These are phyloP conservation scores for Chirona hameri DNA, from an alignment of 2,888 invertebrate genomes.

Conservation along the genomic window DNA sequence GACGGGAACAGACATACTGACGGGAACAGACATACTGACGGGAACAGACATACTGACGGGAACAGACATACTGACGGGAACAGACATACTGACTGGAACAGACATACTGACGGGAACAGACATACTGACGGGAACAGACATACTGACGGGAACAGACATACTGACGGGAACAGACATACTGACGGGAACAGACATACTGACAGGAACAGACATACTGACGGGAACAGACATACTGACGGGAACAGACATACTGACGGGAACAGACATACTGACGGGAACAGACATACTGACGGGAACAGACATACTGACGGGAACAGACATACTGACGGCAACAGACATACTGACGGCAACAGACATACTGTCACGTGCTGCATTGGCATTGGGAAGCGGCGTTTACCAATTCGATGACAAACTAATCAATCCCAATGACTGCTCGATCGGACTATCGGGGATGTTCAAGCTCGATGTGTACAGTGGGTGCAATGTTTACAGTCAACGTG, in stretches of 20 bases:
- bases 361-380: too few relatives aligned
- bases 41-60: conserved; percentile 50
- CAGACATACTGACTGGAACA: conserved; percentile 51
- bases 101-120: conserved; percentile 50
- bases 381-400: too few relatives aligned
- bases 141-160: conserved; percentile 51
- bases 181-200: conserved; percentile 50
- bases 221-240: conserved; percentile 50
- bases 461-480: too few relatives aligned
- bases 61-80: conserved; percentile 50
- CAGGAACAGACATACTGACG: conserved; percentile 50
- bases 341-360: conserved; percentile 51
- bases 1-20: conserved; percentile 50
- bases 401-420: too few relatives aligned
- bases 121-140: conserved; percentile 50
- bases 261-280: conserved; percentile 51
- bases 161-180: conserved; percentile 58
- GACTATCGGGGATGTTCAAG: too few relatives aligned
- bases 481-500: too few relatives aligned
- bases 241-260: conserved; percentile 50
- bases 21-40: conserved; percentile 50
- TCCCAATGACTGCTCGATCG: too few relatives aligned
- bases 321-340: conserved; percentile 51
- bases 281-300: conserved; percentile 50
- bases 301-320: conserved; percentile 50